Evolutionary conservation across 2,888 invertebrate species (phyloP), one percentile per base, ranked within the genome.

Genomic region (Diploptera punctata): DNA sequence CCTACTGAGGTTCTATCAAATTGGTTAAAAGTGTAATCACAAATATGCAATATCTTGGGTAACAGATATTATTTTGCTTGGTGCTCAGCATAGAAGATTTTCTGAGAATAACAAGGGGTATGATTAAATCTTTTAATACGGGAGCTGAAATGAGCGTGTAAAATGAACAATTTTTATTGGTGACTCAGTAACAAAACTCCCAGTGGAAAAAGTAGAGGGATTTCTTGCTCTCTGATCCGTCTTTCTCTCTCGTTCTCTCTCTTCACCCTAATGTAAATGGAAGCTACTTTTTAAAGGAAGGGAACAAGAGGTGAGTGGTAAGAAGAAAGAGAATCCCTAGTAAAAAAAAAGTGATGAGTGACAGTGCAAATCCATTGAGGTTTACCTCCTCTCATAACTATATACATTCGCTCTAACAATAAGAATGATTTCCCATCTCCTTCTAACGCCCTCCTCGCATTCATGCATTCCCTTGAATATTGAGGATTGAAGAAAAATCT

Each of bases 341-440:
- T 18, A 62, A 33, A n/a, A n/a, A n/a, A n/a, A 21, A 43, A n/a
- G 61, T 31, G 61, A 61, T 19, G 61, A 33, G 33, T 61, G 61
- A 61, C 61, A 61, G n/a, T 33, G 61, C 33, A 61, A 33, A 61
- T 61, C 61, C 61, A 61, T 61, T 61, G 61, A 61, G 61, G 61
- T 61, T 38, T 38, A 24, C 10, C 0, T 24, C 9, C 24, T 2
- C 49, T 21, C 49, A 52, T 19, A 2, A 7, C 49, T 5, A 5
- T 4, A 19, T 52, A 52, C 9, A 24, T 52, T 13, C 19, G 19
- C 21, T 21, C 24, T 52, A 52, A 24, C 13, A 52, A 52, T 52
- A 52, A 21, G 52, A 52, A 52, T 52, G 21, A 52, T 52, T 52
- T 24, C 21, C 24, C 13, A 21, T 52, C 52, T 52, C 52, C 7